Conservation (phyloP, 2,888 invertebrate species). For the Stomorhina lunata region DNA sequence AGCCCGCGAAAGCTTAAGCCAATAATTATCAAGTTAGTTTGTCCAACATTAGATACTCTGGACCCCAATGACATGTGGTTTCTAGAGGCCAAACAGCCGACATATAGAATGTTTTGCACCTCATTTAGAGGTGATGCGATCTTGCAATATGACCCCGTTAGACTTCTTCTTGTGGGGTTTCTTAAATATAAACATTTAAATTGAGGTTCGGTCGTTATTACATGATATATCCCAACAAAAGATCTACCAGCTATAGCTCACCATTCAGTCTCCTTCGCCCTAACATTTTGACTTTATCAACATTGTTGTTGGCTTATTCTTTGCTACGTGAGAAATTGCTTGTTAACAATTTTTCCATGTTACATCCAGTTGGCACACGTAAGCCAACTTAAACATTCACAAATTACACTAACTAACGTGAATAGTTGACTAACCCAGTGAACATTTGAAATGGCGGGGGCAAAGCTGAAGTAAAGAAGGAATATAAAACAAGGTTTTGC, state of each 20-base stretch:
- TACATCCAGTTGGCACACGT: slow-evolving; percentile 24
- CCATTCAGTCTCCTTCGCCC: neutral
- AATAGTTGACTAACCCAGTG: neutral
- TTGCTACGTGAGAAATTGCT: slow-evolving; percentile 77
- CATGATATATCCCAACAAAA: too few relatives aligned
- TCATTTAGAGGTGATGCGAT: too few relatives aligned
- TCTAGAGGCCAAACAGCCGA: too few relatives aligned
- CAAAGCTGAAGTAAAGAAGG: neutral
- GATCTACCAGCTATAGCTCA: neutral
- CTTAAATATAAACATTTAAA: too few relatives aligned
- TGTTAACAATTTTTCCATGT: slow-evolving; percentile 75
- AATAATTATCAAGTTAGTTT: too few relatives aligned
- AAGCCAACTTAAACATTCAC: slow-evolving; percentile 22
- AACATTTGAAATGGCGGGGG: neutral
- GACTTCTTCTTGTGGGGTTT: too few relatives aligned
- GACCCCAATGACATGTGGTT: too few relatives aligned
- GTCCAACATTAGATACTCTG: too few relatives aligned
- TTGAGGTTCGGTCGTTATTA: too few relatives aligned
- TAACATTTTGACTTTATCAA: slow-evolving; percentile 1
- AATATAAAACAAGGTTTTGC: neutral
- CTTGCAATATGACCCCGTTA: too few relatives aligned
- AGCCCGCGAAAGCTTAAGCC: too few relatives aligned
- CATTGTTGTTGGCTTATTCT: slow-evolving; percentile 36
- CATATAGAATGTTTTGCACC: too few relatives aligned
- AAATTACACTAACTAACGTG: neutral